phyloP scores from a whole-genome alignment of 1,140 invertebrate genomes.

The Drosophila lacteicornis region DNA sequence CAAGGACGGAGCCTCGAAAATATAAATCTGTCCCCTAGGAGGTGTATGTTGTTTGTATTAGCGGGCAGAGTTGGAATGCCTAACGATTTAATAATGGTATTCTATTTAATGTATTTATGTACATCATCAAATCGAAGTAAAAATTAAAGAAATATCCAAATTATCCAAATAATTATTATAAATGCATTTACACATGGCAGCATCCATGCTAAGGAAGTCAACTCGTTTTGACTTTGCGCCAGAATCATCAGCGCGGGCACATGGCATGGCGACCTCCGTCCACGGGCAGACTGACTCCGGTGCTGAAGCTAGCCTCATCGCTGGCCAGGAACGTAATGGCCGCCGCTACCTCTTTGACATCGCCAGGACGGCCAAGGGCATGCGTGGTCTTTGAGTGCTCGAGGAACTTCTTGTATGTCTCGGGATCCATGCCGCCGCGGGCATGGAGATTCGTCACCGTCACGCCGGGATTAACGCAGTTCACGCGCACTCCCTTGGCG shows the following conservation, averaged over 20 bases:
- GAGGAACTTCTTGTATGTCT: slow-evolving; percentile 91
- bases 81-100: not conserved
- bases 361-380: slow-evolving; percentile 91
- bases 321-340: slow-evolving; percentile 94
- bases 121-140: not conserved
- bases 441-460: slow-evolving; percentile 92
- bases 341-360: slow-evolving; percentile 91
- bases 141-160: not conserved
- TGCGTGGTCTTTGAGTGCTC: slow-evolving; percentile 91
- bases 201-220: not conserved
- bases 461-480: slow-evolving; percentile 94
- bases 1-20: not conserved
- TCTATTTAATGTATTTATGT: not conserved
- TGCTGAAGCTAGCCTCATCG: slow-evolving; percentile 91
- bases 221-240: not conserved
- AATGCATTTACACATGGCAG: slow-evolving; percentile 46
- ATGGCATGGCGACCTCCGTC: slow-evolving; percentile 88
- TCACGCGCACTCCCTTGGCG: slow-evolving; percentile 92
- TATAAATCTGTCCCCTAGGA: not conserved
- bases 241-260: slow-evolving; percentile 62
- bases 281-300: slow-evolving; percentile 91
- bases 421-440: slow-evolving; percentile 90
- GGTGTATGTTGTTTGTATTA: too few relatives aligned
- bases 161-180: slow-evolving; percentile 11
- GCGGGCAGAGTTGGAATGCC: not conserved